phyloP scores from a whole-genome alignment of 2,113 vertebrate genomes.

The Chaetodon auriga region DNA sequence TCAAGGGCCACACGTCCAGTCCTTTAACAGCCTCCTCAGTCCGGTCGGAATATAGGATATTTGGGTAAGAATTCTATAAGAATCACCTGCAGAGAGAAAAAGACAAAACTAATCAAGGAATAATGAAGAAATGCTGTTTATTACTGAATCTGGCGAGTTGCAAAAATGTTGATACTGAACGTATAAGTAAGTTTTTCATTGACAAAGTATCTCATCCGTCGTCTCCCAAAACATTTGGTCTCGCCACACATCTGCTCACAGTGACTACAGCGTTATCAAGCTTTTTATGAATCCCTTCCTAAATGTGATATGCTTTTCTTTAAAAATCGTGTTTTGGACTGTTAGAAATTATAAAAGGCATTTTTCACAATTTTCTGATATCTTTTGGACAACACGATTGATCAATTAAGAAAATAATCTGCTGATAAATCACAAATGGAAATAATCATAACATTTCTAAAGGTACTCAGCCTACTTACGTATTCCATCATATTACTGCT shows the following conservation, averaged over 20 bases:
- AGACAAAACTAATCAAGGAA: neutral
- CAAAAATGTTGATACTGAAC: no score
- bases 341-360: neutral
- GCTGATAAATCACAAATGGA: neutral
- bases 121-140: neutral
- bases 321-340: neutral
- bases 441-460: neutral
- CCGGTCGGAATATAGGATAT: constrained; percentile 99
- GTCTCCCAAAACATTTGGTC: neutral
- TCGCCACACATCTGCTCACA: neutral
- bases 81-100: constrained; percentile 91
- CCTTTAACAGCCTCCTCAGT: constrained; percentile 89
- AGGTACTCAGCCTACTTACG: constrained; percentile 73
- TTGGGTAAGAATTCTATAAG: constrained; percentile 99
- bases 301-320: no score
- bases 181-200: neutral
- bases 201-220: neutral
- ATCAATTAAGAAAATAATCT: neutral
- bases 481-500: constrained; percentile 99
- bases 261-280: no score
- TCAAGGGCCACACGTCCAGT: constrained; percentile 87
- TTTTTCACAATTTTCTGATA: neutral
- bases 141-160: neutral
- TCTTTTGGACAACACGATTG: neutral
- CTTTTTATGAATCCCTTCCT: no score